Base-by-base conservation (phyloP, 2,888 invertebrate genomes). In the Lasioglossum oenotherae region DNA sequence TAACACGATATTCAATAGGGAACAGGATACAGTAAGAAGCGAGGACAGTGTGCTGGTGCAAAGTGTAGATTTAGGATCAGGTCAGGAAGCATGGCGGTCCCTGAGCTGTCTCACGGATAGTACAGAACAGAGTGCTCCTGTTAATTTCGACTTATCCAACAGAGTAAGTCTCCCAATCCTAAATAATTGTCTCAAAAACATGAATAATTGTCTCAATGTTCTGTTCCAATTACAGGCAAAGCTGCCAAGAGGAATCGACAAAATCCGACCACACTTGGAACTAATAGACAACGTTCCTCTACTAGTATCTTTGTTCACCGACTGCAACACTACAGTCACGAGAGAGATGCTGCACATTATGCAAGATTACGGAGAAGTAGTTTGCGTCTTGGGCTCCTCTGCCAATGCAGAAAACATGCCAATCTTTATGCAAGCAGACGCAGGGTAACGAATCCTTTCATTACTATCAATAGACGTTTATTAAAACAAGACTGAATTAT, bases 261-360 rank as follows among this genome's bases (percentile, higher is more conserved):
- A 99, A 95, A 99, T 99, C 91, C 97, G 99, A 0, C 99, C 99
- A 0, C 99, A 99, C 95, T 97, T 99, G 90, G 98, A 98, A 94
- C 96, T 98, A 90, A 98, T 99, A 78, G 99, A 99, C 96, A 99
- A 99, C 96, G 99, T 99, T 77, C 99, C 99, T 6, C 96, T 99
- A 49, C 96, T 99, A 80, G 99, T 99, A 31, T 99, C 99, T 0
- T 96, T 99, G 19, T 99, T 99, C 95, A 99, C 99, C 0, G 99
- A 99, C 96, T 99, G 99, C 95, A 98, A 98, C 1, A 97, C 99
- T n/a, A 96, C 97, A 88, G 98, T 98, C 23, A 99, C 99, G 0
- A 96, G 97, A 49, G 98, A 98, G 95, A 99, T 99, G 99, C 95
- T 98, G 87, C 97, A 97, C 92, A 99, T 99, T 84, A 99, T 99